These are phyloP conservation scores for Prosapia bicincta DNA, from an alignment of 2,888 invertebrate species.

Conservation along the genomic window DNA sequence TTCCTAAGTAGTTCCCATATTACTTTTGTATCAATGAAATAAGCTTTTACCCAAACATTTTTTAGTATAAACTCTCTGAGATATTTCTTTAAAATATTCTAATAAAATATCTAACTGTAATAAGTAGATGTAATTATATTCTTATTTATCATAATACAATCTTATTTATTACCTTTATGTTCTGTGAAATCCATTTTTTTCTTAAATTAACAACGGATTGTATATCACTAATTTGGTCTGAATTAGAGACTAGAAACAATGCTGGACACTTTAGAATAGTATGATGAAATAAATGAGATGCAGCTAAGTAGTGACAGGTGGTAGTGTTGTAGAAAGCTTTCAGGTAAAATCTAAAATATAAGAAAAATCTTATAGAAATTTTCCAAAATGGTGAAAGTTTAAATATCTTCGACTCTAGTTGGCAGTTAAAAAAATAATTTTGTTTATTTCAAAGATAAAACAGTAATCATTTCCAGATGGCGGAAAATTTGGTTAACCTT, in stretches of 20 bases:
- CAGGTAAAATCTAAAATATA: conserved; percentile 65
- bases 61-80: no score
- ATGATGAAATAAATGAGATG: conserved; percentile 79
- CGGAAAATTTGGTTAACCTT: no score
- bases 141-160: no score
- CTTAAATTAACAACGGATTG: conserved; percentile 66
- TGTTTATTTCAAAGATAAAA: no score
- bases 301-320: conserved; percentile 78
- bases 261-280: conserved; percentile 72
- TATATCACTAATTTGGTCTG: conserved; percentile 77
- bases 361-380: neutral
- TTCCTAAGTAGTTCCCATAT: no score
- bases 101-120: no score
- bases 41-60: neutral
- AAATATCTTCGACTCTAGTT: no score
- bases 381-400: neutral
- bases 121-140: no score
- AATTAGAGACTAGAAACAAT: conserved; percentile 63
- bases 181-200: conserved; percentile 71
- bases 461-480: neutral
- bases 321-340: conserved; percentile 77
- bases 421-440: neutral
- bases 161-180: conserved; percentile 58
- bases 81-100: no score
- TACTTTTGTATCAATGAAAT: no score